Evolutionary conservation across 2,113 vertebrate genomes (phyloP).

Genomic region (Cochlearius cochlearius): DNA sequence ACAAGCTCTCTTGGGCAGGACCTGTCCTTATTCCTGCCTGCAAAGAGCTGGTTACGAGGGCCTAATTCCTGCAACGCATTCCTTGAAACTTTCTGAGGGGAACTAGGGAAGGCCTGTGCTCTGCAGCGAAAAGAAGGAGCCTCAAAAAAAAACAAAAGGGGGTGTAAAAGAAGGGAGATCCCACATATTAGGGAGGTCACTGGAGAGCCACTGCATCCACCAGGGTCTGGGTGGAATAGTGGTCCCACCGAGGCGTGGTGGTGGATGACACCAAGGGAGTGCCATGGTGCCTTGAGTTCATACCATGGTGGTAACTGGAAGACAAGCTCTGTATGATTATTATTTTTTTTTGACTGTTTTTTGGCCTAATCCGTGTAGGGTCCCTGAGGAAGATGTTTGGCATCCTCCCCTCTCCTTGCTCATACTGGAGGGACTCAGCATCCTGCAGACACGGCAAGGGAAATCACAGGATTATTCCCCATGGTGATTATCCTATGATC

Average conservation of each 20-base stretch:
- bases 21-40: not conserved
- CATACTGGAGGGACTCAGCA: not conserved
- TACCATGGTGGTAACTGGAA: not conserved
- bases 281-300: not conserved
- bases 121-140: not conserved
- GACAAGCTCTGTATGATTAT: not conserved
- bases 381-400: not conserved
- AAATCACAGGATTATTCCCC: conserved; percentile 52
- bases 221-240: not conserved
- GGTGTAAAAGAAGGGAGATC: not conserved
- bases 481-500: conserved; percentile 52
- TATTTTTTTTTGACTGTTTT: not conserved
- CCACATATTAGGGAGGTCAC: not conserved
- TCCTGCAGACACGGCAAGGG: conserved; percentile 1
- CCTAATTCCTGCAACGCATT: not conserved
- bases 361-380: not conserved
- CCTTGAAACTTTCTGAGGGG: not conserved
- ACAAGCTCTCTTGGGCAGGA: not conserved
- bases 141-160: rapidly evolving
- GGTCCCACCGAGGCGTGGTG: not conserved
- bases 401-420: not conserved
- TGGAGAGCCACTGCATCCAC: not conserved
- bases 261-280: not conserved
- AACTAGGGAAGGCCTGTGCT: not conserved
- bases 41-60: not conserved